These are phyloP conservation scores for Okapia johnstoni DNA, from an alignment of 2,113 vertebrate species.

Conservation along the genomic window DNA sequence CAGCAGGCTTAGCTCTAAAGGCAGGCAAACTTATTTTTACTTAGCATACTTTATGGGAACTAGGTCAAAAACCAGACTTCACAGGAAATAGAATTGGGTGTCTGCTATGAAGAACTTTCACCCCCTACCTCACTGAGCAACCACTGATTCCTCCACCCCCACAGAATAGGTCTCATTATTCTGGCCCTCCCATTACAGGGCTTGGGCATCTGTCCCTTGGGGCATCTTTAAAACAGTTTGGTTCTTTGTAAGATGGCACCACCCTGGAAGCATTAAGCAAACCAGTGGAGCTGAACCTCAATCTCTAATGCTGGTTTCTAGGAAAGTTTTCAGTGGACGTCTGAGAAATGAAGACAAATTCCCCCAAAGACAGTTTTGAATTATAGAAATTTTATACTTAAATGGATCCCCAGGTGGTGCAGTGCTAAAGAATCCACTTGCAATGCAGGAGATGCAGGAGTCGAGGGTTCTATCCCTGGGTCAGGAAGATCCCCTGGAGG, in stretches of 20 bases:
- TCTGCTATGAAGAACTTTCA: not conserved
- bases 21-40: not conserved
- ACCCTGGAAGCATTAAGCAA: not conserved
- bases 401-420: not conserved
- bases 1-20: not conserved
- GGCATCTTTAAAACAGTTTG: not conserved
- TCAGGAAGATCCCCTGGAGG: not conserved
- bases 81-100: not conserved
- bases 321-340: not conserved
- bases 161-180: not conserved
- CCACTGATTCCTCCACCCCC: not conserved
- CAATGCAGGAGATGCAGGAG: not conserved
- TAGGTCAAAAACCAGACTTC: not conserved
- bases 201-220: not conserved
- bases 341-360: slow-evolving; percentile 4
- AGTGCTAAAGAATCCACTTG: not conserved
- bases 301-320: not conserved
- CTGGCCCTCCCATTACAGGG: not conserved
- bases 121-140: not conserved
- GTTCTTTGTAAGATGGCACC: not conserved
- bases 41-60: not conserved
- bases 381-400: not conserved
- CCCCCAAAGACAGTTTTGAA: not conserved
- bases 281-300: not conserved
- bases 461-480: not conserved